Evolutionary conservation across 2,888 invertebrate species (phyloP).

Genomic region (Limenitis camilla): DNA sequence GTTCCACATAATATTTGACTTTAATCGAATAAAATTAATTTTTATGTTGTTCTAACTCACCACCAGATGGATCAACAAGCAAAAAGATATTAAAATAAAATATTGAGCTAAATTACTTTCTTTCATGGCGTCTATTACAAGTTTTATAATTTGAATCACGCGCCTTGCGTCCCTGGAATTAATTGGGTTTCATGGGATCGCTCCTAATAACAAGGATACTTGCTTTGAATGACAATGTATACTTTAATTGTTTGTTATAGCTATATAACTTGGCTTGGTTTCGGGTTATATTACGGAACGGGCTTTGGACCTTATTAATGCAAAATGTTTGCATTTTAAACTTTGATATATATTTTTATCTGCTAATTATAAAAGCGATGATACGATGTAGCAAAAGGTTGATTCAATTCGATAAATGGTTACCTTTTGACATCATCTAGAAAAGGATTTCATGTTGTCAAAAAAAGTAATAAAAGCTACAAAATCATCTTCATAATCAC

Average conservation of each 20-base stretch:
- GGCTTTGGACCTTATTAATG: background rate
- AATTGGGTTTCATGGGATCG: constrained; percentile 54
- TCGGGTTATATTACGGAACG: constrained; percentile 1
- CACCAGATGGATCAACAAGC: too few species aligned
- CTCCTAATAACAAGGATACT: constrained; percentile 37
- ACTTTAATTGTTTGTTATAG: constrained; percentile 23
- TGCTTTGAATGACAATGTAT: constrained; percentile 29
- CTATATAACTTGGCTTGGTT: background rate
- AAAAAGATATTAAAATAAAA: background rate
- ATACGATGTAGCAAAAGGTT: too few species aligned
- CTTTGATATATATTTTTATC: too few species aligned
- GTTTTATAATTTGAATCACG: constrained; percentile 37
- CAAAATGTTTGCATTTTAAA: background rate
- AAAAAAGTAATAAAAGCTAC: too few species aligned
- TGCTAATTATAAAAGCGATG: too few species aligned
- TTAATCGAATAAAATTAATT: too few species aligned
- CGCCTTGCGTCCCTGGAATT: constrained; percentile 33
- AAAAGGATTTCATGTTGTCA: too few species aligned
- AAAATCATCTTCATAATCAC: too few species aligned
- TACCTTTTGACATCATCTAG: too few species aligned
- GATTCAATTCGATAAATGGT: too few species aligned
- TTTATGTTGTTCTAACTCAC: too few species aligned
- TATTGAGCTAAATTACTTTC: background rate
- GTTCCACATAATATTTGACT: too few species aligned
- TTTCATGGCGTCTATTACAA: constrained; percentile 13